A percentile compares a stretch with the other conserved stretches of the same genome.
phyloP scores from a whole-genome alignment of 1,140 invertebrate genomes.

The Drosophila tropicalis region DNA sequence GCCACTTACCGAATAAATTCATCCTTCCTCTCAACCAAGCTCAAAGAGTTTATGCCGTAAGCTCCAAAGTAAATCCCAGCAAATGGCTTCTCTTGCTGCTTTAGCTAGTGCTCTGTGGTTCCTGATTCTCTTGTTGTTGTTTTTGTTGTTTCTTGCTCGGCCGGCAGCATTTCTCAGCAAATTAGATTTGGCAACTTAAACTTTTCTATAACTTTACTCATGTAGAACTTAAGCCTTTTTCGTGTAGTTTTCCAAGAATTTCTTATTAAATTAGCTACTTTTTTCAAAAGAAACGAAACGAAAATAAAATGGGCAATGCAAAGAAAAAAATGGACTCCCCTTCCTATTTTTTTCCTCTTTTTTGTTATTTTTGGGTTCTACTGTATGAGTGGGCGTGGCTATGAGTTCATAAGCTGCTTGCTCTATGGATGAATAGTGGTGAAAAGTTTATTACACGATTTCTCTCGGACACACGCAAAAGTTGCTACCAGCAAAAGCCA shows the following conservation, averaged over 20 bases:
- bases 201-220: constrained; percentile 76
- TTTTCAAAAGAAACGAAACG: constrained; percentile 59
- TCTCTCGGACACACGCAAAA: constrained; percentile 62
- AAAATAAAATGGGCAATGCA: constrained; percentile 38
- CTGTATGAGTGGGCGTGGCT: constrained; percentile 2
- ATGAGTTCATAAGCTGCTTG: constrained; percentile 33
- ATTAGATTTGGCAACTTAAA: constrained; percentile 73
- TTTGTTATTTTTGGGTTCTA: constrained; percentile 3
- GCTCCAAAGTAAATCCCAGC: constrained; percentile 55
- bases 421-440: constrained; percentile 10
- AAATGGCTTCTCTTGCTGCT: constrained; percentile 20
- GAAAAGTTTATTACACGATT: constrained; percentile 62
- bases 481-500: constrained; percentile 40
- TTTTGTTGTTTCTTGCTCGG: constrained; percentile 35
- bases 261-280: constrained; percentile 76
- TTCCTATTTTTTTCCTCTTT: not conserved
- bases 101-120: constrained; percentile 15
- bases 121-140: constrained; percentile 33
- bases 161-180: constrained; percentile 61
- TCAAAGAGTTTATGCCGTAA: constrained; percentile 38
- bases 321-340: constrained; percentile 30
- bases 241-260: constrained; percentile 69
- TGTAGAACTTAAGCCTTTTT: constrained; percentile 76
- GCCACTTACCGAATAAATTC: constrained; percentile 30
- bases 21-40: constrained; percentile 6